A percentile compares a stretch with the other conserved stretches of the same genome.
phyloP scores from a whole-genome alignment of 30 jellyfish, hydroid and myxozoan genomes.

The Pelagia noctiluca region DNA sequence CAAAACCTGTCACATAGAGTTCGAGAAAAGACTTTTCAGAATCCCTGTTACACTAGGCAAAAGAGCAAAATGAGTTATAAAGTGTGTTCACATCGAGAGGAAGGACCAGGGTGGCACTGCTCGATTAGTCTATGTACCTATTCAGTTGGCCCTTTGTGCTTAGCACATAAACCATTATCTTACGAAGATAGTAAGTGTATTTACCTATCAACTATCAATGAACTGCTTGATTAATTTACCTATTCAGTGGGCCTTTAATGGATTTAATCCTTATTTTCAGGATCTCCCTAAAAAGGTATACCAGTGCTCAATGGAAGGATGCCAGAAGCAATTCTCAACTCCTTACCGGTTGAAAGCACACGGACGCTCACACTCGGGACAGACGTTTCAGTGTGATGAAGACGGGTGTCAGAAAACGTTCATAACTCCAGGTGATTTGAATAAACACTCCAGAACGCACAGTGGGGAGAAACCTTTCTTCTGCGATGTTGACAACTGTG shows the following conservation, averaged over 20 bases:
- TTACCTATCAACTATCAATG: no score
- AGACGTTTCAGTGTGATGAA: slow-evolving; percentile 86
- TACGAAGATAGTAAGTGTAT: no score
- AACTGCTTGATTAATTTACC: no score
- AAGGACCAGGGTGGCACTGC: no score
- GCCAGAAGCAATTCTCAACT: slow-evolving; percentile 95
- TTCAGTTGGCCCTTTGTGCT: no score
- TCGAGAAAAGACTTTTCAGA: no score
- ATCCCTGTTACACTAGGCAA: no score
- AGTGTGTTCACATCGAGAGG: no score
- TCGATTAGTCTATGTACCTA: no score
- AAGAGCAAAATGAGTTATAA: neutral
- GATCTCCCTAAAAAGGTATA: slow-evolving; percentile 72
- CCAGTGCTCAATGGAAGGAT: slow-evolving; percentile 91
- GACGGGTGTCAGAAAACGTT: slow-evolving; percentile 94
- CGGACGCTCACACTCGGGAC: slow-evolving; percentile 97
- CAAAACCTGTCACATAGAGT: no score
- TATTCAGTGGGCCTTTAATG: no score
- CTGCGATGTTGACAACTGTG: slow-evolving; percentile 91
- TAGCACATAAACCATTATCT: no score
- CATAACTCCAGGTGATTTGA: slow-evolving; percentile 87
- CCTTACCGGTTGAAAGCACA: slow-evolving; percentile 95
- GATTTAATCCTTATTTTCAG: slow-evolving; percentile 2
- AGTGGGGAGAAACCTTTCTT: slow-evolving; percentile 91
- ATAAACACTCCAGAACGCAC: slow-evolving; percentile 90